A percentile compares a stretch with the other conserved stretches of the same genome.
Evolutionary conservation across 1,140 invertebrate species (phyloP).

Genomic region (Harlomillsia oculata): DNA sequence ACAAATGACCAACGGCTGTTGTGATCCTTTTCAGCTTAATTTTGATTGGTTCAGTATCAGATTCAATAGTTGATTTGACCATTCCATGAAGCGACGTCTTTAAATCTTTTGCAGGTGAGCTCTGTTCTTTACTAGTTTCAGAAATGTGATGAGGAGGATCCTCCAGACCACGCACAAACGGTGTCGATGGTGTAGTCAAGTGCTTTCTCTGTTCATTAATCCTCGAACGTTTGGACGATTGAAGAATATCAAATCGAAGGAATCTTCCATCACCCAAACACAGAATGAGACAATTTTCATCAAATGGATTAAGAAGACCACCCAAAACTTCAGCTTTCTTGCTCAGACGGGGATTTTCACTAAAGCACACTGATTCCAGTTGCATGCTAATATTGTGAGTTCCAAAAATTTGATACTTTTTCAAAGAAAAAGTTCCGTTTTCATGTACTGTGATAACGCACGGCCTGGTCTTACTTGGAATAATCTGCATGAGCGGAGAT

Average conservation of each 20-base stretch:
- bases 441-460: conserved; percentile 31
- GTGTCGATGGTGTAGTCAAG: conserved; percentile 1
- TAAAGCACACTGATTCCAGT: conserved; percentile 23
- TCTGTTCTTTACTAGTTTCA: background rate
- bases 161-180: background rate
- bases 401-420: conserved; percentile 28
- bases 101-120: background rate
- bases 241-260: conserved; percentile 13
- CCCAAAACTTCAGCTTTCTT: conserved; percentile 31
- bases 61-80: conserved; percentile 10
- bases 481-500: conserved; percentile 17
- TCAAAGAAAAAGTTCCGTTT: conserved; percentile 27
- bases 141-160: background rate
- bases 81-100: background rate
- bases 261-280: conserved; percentile 31
- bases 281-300: conserved; percentile 20
- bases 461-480: conserved; percentile 11
- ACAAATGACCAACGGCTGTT: conserved; percentile 13
- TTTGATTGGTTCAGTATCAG: conserved; percentile 9
- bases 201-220: background rate
- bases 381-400: conserved; percentile 18
- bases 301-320: conserved; percentile 9
- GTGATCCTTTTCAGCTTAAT: conserved; percentile 25
- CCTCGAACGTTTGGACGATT: background rate
- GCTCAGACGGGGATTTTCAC: conserved; percentile 22